These are phyloP conservation scores for Bos indicus DNA, from an alignment of 2,113 vertebrate genomes.

Conservation along the genomic window DNA sequence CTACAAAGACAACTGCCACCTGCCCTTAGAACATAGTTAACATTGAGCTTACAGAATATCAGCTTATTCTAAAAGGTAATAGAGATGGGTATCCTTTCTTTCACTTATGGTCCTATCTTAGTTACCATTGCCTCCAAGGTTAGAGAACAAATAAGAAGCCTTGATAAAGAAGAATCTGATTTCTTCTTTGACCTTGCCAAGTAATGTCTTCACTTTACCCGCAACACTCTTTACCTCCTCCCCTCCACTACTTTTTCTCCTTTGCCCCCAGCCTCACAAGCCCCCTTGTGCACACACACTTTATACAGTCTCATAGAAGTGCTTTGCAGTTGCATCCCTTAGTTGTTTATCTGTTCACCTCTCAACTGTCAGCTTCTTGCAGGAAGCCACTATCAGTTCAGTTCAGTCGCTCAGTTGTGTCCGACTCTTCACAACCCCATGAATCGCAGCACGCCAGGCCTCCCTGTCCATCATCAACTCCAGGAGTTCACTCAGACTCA, in stretches of 20 bases:
- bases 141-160: neutral
- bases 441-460: too few relatives aligned
- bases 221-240: neutral
- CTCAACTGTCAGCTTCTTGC: neutral
- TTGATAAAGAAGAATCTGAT: neutral
- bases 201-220: neutral
- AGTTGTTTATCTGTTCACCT: neutral
- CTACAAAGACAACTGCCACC: neutral
- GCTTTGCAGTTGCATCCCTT: neutral
- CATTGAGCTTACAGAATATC: neutral
- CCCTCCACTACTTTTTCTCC: neutral
- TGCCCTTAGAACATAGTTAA: neutral
- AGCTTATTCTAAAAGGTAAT: neutral
- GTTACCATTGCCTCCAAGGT: neutral
- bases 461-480: too few relatives aligned
- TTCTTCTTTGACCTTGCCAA: neutral
- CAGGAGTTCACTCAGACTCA: too few relatives aligned
- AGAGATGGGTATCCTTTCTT: neutral
- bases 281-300: fast-evolving
- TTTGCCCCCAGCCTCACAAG: neutral
- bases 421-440: too few relatives aligned
- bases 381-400: neutral
- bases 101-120: neutral
- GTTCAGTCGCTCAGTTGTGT: too few relatives aligned
- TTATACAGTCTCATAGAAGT: neutral